These are phyloP conservation scores for Lethrus apterus DNA, from an alignment of 1,140 invertebrate species.

Conservation along the genomic window DNA sequence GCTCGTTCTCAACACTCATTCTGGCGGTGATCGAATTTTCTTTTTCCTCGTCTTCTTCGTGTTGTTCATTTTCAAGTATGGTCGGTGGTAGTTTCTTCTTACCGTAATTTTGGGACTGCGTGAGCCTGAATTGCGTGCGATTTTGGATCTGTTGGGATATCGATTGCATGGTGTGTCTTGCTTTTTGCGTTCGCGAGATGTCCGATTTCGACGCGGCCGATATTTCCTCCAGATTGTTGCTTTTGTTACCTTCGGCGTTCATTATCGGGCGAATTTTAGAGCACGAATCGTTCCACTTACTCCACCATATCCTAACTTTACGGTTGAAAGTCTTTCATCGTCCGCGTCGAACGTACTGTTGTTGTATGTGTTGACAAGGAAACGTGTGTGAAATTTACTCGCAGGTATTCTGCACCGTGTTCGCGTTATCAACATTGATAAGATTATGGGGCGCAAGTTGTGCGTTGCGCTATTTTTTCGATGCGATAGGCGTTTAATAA, in stretches of 20 bases:
- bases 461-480: too few relatives aligned
- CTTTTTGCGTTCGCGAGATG: background rate
- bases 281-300: background rate
- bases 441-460: too few relatives aligned
- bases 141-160: background rate
- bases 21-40: background rate
- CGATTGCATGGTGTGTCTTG: background rate
- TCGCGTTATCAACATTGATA: too few relatives aligned
- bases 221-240: slow-evolving; percentile 10
- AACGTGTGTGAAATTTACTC: too few relatives aligned
- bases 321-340: too few relatives aligned
- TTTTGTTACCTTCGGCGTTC: background rate
- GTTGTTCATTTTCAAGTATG: background rate
- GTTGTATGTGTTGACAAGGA: too few relatives aligned
- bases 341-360: too few relatives aligned
- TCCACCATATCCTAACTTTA: background rate
- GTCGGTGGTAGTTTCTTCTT: background rate
- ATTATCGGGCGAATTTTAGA: background rate
- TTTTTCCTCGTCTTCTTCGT: too few relatives aligned
- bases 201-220: background rate
- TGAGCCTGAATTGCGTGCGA: background rate
- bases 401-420: too few relatives aligned
- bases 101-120: background rate
- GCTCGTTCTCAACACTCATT: background rate
- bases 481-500: too few relatives aligned